A percentile compares a stretch with the other conserved stretches of the same genome.
Conservation (phyloP, 2,888 invertebrate species). For the Creontiades dilutus region DNA sequence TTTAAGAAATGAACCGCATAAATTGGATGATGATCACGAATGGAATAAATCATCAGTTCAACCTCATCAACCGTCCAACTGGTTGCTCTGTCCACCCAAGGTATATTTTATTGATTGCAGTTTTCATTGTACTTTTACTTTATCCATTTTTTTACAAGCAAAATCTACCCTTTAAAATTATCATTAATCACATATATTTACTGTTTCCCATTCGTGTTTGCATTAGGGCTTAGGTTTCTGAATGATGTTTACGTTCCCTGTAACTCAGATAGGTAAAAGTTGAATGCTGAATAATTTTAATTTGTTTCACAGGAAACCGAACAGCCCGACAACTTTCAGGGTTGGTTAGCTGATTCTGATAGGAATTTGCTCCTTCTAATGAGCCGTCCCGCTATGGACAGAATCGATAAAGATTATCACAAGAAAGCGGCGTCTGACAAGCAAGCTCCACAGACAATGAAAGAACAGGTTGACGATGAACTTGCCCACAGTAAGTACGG, state of each 20-base stretch:
- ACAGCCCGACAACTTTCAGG: slow-evolving; percentile 30
- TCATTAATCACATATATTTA: no score
- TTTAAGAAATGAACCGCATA: slow-evolving; percentile 1
- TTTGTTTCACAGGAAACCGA: slow-evolving; percentile 1
- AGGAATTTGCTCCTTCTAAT: slow-evolving; percentile 53
- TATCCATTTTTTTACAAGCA: neutral
- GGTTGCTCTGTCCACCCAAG: neutral
- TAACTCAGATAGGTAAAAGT: no score
- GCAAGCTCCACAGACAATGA: neutral
- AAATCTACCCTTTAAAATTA: no score
- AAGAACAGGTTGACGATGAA: neutral
- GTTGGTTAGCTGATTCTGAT: slow-evolving; percentile 60
- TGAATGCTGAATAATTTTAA: no score
- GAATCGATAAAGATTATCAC: slow-evolving; percentile 37
- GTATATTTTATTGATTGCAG: neutral
- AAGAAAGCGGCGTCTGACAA: neutral
- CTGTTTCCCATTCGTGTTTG: no score
- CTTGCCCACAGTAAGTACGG: neutral
- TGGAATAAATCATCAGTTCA: neutral
- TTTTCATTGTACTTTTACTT: neutral
- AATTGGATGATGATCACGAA: neutral
- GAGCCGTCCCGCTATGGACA: slow-evolving; percentile 33
- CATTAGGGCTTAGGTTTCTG: no score
- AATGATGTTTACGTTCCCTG: no score
- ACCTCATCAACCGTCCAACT: neutral